Conservation (phyloP, 2,797 vertebrate species). For the Podarcis siculus region DNA sequence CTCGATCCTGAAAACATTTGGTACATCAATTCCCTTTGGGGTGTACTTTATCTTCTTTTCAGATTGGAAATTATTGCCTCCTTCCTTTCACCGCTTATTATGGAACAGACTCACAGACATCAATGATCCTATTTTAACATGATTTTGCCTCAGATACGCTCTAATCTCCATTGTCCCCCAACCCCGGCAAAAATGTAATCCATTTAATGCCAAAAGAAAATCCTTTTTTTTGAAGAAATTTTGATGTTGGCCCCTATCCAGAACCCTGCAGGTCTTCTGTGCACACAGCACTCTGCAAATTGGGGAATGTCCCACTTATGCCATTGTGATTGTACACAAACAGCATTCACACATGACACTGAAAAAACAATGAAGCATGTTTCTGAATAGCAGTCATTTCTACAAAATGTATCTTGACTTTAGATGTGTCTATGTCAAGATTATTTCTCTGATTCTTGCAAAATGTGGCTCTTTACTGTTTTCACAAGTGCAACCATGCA, state of each 20-base stretch:
- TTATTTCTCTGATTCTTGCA: no score
- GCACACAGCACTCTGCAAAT: not conserved
- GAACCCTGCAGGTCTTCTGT: not conserved
- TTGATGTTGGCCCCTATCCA: not conserved
- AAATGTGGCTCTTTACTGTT: no score
- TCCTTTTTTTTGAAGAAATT: not conserved
- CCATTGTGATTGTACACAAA: not conserved
- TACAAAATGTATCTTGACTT: no score
- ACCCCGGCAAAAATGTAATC: not conserved
- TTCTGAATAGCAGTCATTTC: no score
- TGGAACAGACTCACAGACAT: not conserved
- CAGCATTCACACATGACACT: not conserved
- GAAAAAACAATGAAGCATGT: not conserved
- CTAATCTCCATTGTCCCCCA: not conserved
- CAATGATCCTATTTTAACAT: no score
- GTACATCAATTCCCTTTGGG: constrained; percentile 21
- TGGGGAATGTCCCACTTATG: no score
- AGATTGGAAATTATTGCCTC: not conserved
- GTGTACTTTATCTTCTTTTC: not conserved
- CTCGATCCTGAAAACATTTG: constrained; percentile 37
- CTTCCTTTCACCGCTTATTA: not conserved
- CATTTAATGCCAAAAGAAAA: not conserved
- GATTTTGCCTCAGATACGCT: not conserved
- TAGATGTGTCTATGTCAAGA: no score
- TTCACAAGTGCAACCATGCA: no score